phyloP scores from a whole-genome alignment of 2,113 vertebrate genomes.

The Sigmodon hispidus region DNA sequence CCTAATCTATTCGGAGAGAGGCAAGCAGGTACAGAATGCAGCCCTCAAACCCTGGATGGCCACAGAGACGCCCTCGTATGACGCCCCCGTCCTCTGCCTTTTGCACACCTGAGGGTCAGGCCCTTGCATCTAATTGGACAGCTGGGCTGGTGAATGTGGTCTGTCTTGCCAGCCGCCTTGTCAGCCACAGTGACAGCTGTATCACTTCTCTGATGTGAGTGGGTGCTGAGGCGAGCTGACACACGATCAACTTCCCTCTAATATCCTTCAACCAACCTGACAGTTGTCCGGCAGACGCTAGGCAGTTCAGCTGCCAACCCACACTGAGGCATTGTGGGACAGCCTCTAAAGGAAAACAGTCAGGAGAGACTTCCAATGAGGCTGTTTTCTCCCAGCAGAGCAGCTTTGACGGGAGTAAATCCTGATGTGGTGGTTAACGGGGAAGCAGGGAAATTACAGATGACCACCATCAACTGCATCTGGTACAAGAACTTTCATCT shows the following conservation, averaged over 20 bases:
- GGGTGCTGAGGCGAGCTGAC: slow-evolving; percentile 86
- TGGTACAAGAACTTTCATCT: accelerated
- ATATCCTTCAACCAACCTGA: slow-evolving; percentile 86
- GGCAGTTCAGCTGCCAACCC: slow-evolving; percentile 78
- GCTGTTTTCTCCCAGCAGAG: slow-evolving; percentile 48
- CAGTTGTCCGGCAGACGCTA: slow-evolving; percentile 85
- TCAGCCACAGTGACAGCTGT: slow-evolving; percentile 91
- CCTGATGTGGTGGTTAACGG: background rate
- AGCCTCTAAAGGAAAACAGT: slow-evolving; percentile 67
- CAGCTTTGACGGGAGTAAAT: background rate
- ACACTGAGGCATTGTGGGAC: slow-evolving; percentile 77
- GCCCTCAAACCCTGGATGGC: slow-evolving; percentile 76
- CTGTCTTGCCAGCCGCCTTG: slow-evolving; percentile 90
- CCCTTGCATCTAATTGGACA: slow-evolving; percentile 93
- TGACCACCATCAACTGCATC: accelerated
- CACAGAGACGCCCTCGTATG: slow-evolving; percentile 71
- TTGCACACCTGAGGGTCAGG: slow-evolving; percentile 89
- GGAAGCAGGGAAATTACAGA: background rate
- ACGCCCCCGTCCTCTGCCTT: slow-evolving; percentile 81
- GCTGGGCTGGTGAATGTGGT: slow-evolving; percentile 89
- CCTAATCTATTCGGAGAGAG: slow-evolving; percentile 76
- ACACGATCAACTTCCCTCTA: slow-evolving; percentile 89
- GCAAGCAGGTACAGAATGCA: slow-evolving; percentile 75
- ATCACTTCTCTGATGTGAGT: slow-evolving; percentile 90
- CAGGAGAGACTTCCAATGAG: slow-evolving; percentile 61